These are phyloP conservation scores for Micoletzkya japonica DNA, from an alignment of 2,888 invertebrate genomes.

Conservation along the genomic window DNA sequence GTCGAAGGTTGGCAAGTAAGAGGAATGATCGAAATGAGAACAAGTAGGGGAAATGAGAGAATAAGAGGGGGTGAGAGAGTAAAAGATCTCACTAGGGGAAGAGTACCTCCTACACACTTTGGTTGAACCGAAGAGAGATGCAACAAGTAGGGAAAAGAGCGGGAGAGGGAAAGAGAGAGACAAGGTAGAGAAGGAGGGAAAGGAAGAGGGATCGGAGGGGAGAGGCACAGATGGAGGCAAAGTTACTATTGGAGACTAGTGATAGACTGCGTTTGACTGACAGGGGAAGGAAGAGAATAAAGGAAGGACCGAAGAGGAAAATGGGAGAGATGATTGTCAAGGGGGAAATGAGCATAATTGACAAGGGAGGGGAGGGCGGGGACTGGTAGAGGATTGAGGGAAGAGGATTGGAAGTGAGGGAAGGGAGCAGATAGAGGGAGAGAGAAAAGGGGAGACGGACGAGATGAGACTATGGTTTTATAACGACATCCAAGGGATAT, in stretches of 20 bases:
- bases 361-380: slow-evolving; percentile 20
- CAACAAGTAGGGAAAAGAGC: background rate
- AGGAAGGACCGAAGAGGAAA: background rate
- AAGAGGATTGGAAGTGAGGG: too few species aligned
- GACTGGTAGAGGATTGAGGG: slow-evolving; percentile 18
- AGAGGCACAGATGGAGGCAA: background rate
- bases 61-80: too few species aligned
- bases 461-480: too few species aligned
- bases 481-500: too few species aligned
- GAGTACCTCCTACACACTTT: too few species aligned
- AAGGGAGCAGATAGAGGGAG: slow-evolving; percentile 1
- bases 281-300: too few species aligned
- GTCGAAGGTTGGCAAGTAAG: too few species aligned
- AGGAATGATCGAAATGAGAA: too few species aligned
- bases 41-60: too few species aligned
- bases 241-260: background rate
- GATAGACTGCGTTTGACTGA: too few species aligned
- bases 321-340: slow-evolving; percentile 2
- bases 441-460: background rate
- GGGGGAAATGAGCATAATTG: slow-evolving; percentile 24
- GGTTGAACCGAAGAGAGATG: too few species aligned
- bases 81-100: too few species aligned
- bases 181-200: slow-evolving; percentile 20
- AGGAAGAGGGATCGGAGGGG: slow-evolving; percentile 21
- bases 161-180: slow-evolving; percentile 14